Base-by-base conservation (phyloP, 2,888 invertebrate species). In the Thymelicus sylvestris region DNA sequence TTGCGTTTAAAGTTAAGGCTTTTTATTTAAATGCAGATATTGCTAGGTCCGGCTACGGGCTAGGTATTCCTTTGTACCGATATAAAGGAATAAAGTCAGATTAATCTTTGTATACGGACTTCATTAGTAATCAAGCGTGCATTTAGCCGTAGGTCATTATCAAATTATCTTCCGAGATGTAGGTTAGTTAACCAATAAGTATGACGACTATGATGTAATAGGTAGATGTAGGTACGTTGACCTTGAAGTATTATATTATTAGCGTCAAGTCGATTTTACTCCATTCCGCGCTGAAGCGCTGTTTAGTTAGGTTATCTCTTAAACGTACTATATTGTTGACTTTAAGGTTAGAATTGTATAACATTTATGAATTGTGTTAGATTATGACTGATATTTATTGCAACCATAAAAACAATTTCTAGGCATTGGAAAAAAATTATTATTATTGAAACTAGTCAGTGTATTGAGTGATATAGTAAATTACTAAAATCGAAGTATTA, bases 241-340 rank as follows among this genome's bases (percentile, higher is more conserved):
- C 66, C 66, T 66, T 66, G 66, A 60, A 15, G 19, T 19, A 52
- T 10, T 13, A 13, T 52, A 52, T 52, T 52, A 52, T 52, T 52
- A 52, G 52, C 15, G 19, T 52, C 7, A 19, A 8, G 52, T 19
- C 19, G 52, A 52, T 19, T 52, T 39, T 59, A n/a, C 44, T 13
- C 10, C 15, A 67, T 39, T 66, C 67, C 50, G 60, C 60, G 38
- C 1, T 19, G 31, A 59, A 59, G 10, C 66, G 48, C 66, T 44
- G 59, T 38, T 38, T 48, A 39, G 60, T 39, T 67, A 39, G 39
- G 67, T 67, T 66, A 66, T 66, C 19, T 59, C 15, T 12, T 44
- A 44, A 13, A 48, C 48, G 6, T 6, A 10, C 19, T 1, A n/a
- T n/a, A n/a, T n/a, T 47, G 0, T 52, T 6, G 19, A 13, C 2